These are phyloP conservation scores for Amblyteles armatorius DNA, from an alignment of 2,888 invertebrate species.

Conservation along the genomic window DNA sequence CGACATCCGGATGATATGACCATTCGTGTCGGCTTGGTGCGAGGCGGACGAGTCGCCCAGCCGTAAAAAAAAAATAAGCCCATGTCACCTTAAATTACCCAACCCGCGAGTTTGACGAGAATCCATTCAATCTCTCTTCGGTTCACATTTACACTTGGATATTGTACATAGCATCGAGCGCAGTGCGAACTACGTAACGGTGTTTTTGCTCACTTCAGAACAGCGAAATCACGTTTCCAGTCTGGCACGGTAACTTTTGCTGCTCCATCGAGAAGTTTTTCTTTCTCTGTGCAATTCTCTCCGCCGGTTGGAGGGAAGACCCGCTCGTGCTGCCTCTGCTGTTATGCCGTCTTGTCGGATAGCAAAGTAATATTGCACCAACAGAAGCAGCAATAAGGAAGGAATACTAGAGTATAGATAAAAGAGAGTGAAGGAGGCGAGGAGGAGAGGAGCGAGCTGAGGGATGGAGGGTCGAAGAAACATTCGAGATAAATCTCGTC, in stretches of 20 bases:
- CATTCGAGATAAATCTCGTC: constrained; percentile 75
- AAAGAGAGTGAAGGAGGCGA: constrained; percentile 11
- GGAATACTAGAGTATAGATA: constrained; percentile 44
- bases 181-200: constrained; percentile 44
- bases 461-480: constrained; percentile 65
- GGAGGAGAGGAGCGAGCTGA: constrained; percentile 5
- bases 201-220: constrained; percentile 70
- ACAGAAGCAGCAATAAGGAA: constrained; percentile 59
- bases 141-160: constrained; percentile 27
- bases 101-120: too few species aligned
- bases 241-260: constrained; percentile 73
- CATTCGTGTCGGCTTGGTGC: too few species aligned
- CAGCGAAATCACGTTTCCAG: constrained; percentile 77
- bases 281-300: constrained; percentile 49
- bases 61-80: too few species aligned
- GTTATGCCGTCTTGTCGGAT: constrained; percentile 40
- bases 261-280: constrained; percentile 71
- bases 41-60: too few species aligned
- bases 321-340: constrained; percentile 30
- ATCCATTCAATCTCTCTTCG: neutral
- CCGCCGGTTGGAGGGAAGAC: constrained; percentile 38
- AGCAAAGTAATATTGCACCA: constrained; percentile 51
- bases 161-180: constrained; percentile 12
- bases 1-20: too few species aligned
- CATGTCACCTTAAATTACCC: too few species aligned